These are phyloP conservation scores for Dendrocincla fuliginosa DNA, from an alignment of 2,797 vertebrate genomes.

Conservation along the genomic window DNA sequence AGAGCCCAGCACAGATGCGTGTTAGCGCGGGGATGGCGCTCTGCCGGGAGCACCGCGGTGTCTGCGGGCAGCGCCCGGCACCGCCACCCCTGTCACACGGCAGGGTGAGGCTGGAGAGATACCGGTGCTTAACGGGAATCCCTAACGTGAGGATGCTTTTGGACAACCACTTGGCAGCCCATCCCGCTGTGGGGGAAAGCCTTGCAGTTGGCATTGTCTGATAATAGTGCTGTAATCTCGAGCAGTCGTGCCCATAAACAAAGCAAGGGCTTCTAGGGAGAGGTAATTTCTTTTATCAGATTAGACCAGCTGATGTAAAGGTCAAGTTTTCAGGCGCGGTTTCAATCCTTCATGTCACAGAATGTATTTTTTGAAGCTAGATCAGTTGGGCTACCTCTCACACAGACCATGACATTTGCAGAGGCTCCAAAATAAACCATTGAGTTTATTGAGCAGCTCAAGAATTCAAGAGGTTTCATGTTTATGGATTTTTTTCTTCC, in stretches of 20 bases:
- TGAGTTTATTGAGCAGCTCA: neutral
- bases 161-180: neutral
- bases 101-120: accelerated
- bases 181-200: neutral
- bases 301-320: constrained; percentile 43
- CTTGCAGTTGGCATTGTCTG: constrained; percentile 37
- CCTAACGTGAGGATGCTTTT: neutral
- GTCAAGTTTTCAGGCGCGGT: constrained; percentile 28
- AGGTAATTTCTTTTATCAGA: constrained; percentile 58
- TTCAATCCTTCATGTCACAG: constrained; percentile 25
- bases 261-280: constrained; percentile 39
- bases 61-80: neutral
- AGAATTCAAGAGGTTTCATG: neutral
- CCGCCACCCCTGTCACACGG: accelerated
- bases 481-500: neutral
- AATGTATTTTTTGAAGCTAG: neutral
- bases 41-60: accelerated
- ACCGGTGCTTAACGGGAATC: neutral
- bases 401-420: neutral
- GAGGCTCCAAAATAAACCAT: neutral
- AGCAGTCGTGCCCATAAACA: constrained; percentile 26
- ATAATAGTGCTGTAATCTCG: neutral
- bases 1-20: accelerated
- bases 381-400: neutral
- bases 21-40: accelerated